Base-by-base conservation (phyloP, 2,888 invertebrate species). In the Drosophila neotestacea region DNA sequence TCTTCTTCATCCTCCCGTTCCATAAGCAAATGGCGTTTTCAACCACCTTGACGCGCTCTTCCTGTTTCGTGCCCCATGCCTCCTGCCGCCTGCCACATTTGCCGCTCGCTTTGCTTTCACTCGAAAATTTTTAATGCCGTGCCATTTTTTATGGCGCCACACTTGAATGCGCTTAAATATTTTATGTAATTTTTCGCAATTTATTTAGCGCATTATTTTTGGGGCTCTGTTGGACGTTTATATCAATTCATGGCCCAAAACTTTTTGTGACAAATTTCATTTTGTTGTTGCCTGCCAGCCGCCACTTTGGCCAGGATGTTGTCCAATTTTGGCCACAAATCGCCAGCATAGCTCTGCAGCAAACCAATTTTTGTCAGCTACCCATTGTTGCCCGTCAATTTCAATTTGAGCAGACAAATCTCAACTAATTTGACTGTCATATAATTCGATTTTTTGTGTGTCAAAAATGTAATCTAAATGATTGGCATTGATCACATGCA, bases 121-220 rank as follows among this genome's bases (percentile, higher is more conserved):
- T 79, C 69, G 47, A 77, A 85, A 88, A 80, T 80, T 86, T 85
- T 87, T 89, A 85, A 88, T 89, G 87, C 85, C 70, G 32, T 54
- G 75, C 87, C 87, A 85, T 85, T 88, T 85, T 85, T 86, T 88
- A 88, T 85, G 67, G 79, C 77, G 81, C 87, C 72, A 87, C 89
- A 87, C 89, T 85, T 87, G 85, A 86, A 86, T 89, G 86, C 85
- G 78, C 83, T 86, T 89, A 89, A 86, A 86, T 86, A 89, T 86
- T 86, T 86, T 83, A 86, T 86, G 89, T 85, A 86, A 86, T 86
- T 85, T 89, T 89, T 88, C 80, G 88, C 89, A 89, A 89, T 86
- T 86, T 86, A 86, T 89, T 86, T 87, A 81, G 85, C 82, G 82
- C 82, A 89, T 89, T 89, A 87, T 82, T 84, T 79, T 83, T 69